phyloP scores from a whole-genome alignment of 2,797 vertebrate species.

The Manis pentadactyla region DNA sequence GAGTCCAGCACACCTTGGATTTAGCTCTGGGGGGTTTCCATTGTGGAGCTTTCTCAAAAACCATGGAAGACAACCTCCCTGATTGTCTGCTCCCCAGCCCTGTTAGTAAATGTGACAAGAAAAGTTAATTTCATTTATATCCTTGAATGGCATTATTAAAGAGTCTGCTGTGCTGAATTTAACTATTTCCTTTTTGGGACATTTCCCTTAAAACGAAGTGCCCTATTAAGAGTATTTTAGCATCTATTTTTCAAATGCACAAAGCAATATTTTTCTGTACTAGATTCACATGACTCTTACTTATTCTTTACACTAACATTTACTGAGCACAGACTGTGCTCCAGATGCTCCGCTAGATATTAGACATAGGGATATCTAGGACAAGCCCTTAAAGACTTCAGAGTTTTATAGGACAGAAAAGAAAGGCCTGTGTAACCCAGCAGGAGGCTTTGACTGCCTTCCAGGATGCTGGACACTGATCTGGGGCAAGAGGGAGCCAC shows the following conservation, averaged over 20 bases:
- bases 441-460: neutral
- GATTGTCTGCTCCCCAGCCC: constrained; percentile 35
- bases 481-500: neutral
- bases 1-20: neutral
- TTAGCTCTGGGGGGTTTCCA: neutral
- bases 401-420: neutral
- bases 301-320: constrained; percentile 30
- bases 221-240: constrained; percentile 22
- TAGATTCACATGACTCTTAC: constrained; percentile 15
- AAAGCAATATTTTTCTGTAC: constrained; percentile 30
- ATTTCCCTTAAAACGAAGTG: constrained; percentile 48
- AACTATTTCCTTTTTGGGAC: constrained; percentile 35
- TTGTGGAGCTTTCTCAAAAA: neutral
- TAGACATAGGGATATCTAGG: neutral
- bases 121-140: constrained; percentile 51
- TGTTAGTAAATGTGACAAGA: constrained; percentile 62
- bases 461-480: neutral
- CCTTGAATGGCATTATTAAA: constrained; percentile 55
- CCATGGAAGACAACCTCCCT: neutral
- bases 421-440: neutral
- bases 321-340: neutral
- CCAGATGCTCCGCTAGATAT: neutral
- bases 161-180: constrained; percentile 44
- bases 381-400: neutral
- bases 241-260: constrained; percentile 24